Conservation (phyloP, 2,888 invertebrate genomes). For the Gymnoscelis rufifasciata region DNA sequence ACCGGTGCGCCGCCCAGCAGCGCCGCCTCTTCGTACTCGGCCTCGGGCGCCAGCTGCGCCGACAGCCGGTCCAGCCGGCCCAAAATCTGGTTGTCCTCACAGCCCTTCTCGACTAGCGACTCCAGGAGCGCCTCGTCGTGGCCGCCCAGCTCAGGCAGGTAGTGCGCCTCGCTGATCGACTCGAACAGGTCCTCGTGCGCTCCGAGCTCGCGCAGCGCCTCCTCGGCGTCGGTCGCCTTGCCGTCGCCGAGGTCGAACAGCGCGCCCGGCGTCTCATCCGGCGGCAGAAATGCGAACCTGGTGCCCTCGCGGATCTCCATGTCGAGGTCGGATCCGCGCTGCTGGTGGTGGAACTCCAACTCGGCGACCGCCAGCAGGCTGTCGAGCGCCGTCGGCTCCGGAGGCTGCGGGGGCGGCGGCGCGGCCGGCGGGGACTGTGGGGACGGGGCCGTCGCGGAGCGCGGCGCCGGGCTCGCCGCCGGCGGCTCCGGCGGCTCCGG, state of each 20-base stretch:
- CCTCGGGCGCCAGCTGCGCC: constrained; percentile 58
- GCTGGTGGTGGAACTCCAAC: constrained; percentile 81
- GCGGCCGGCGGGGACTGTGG: constrained; percentile 33
- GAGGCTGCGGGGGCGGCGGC: constrained; percentile 36
- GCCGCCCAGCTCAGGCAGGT: constrained; percentile 64
- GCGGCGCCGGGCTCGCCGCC: constrained; percentile 23
- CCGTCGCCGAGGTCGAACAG: constrained; percentile 64
- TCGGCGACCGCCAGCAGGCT: constrained; percentile 82
- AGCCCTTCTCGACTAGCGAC: constrained; percentile 80
- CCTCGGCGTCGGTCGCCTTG: constrained; percentile 55
- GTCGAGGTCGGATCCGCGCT: constrained; percentile 60
- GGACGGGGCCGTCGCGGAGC: constrained; percentile 34
- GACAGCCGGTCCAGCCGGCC: constrained; percentile 63
- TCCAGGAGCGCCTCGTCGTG: constrained; percentile 79
- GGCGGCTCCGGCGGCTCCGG: constrained; percentile 9
- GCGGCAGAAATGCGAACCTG: constrained; percentile 55
- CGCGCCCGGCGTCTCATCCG: constrained; percentile 59
- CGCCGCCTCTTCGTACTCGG: constrained; percentile 70
- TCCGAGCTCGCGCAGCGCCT: constrained; percentile 55
- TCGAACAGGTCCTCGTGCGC: constrained; percentile 71
- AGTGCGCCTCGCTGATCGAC: constrained; percentile 71
- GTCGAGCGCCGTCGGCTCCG: constrained; percentile 78
- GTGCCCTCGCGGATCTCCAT: constrained; percentile 39
- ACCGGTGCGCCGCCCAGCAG: constrained; percentile 69
- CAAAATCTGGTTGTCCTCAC: constrained; percentile 79